Base-by-base conservation (phyloP, 2,888 invertebrate genomes). In the Gasteruption jaculator region DNA sequence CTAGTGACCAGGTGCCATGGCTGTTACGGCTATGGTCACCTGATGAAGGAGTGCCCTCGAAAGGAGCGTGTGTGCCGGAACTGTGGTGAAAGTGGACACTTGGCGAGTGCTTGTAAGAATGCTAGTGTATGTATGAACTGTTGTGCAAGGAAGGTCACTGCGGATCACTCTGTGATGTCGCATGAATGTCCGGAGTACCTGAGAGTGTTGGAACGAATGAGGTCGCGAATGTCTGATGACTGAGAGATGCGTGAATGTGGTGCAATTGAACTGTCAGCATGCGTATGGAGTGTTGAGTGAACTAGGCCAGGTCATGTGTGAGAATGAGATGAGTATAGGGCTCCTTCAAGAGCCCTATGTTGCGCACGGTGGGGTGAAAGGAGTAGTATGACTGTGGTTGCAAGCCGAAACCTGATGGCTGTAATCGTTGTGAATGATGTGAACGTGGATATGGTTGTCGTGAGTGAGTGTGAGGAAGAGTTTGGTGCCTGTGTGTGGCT, bases 271-370 rank as follows among this genome's bases (percentile, higher is more conserved):
- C 14, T 42, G 45, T 24, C 37, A 41, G 10, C 19, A 34, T 8
- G 20, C 15, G 37, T 26, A 15, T 8, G 41, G 4, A 14, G 48
- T 35, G 2, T 43, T 34, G 53, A 18, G 14, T 21, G 53, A 42
- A n/a, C 22, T 39, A 18, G 40, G 32, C 21, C 34, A 14, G 22
- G 25, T 16, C 7, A 15, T 37, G 26, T 11, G 4, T 5, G 19
- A 19, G 14, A 31, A 40, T 10, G n/a, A 36, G 11, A 31, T 43
- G 5, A 25, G 22, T 0, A 19, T 52, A 3, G 15, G 33, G 2
- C 5, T 47, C 1, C 14, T 47, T 1, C 47, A 45, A 25, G 41
- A 44, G 25, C 41, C 44, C 10, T 44, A 32, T 11, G 15, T 30
- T 6, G 6, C 4, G 2, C 2, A 24, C 1, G 41, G 36, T 1